phyloP scores from a whole-genome alignment of 30 jellyfish, hydroid and myxozoan genomes.

The Morbakka virulenta region DNA sequence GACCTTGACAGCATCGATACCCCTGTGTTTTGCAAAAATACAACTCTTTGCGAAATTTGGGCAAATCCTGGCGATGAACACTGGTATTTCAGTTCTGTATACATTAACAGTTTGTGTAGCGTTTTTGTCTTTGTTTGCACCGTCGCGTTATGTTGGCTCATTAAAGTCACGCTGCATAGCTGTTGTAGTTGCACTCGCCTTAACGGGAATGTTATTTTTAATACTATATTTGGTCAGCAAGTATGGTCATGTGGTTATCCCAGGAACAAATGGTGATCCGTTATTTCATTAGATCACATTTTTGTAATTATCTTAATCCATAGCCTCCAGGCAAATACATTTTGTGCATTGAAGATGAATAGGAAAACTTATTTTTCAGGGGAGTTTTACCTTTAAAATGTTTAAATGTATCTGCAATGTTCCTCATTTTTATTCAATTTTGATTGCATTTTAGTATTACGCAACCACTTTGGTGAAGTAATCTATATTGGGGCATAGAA shows the following conservation, averaged over 20 bases:
- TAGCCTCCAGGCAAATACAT: too few species aligned
- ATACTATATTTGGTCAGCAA: conserved; percentile 19
- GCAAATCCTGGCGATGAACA: conserved; percentile 60
- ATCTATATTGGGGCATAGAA: too few species aligned
- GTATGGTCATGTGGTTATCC: conserved; percentile 26
- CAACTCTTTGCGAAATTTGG: conserved; percentile 61
- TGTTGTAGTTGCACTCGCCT: conserved; percentile 1
- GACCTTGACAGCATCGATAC: conserved; percentile 62
- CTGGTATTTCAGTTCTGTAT: conserved; percentile 51
- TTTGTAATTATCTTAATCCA: too few species aligned
- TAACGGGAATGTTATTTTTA: conserved; percentile 16
- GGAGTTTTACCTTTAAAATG: too few species aligned
- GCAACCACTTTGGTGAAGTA: too few species aligned
- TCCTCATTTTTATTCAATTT: too few species aligned
- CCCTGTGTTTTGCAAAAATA: conserved; percentile 49
- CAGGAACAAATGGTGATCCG: conserved; percentile 66
- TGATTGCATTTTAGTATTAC: too few species aligned
- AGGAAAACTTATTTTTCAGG: too few species aligned
- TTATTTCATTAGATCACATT: conserved; percentile 24
- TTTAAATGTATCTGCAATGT: too few species aligned
- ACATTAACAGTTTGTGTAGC: conserved; percentile 67
- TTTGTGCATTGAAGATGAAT: too few species aligned
- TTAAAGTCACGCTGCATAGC: conserved; percentile 27
- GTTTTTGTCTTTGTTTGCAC: conserved; percentile 57
- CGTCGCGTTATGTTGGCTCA: conserved; percentile 50